phyloP scores from a whole-genome alignment of 2,113 vertebrate genomes.

The Fregata magnificens region DNA sequence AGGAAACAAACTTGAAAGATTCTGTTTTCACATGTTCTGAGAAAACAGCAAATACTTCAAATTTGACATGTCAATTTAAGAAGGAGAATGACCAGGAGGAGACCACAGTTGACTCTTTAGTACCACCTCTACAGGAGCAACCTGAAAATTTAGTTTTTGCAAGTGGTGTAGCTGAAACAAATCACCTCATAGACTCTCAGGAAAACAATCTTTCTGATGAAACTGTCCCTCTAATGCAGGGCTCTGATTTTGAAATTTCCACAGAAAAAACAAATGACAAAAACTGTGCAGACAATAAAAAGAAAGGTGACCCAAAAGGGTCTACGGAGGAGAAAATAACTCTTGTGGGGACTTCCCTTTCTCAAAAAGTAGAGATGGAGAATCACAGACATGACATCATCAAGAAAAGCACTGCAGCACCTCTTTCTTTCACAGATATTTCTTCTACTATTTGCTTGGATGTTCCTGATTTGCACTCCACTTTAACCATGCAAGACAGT shows the following conservation, averaged over 20 bases:
- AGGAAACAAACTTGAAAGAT: slow-evolving; percentile 35
- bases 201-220: slow-evolving; percentile 10
- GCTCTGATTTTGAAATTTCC: background rate
- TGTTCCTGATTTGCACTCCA: slow-evolving; percentile 58
- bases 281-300: background rate
- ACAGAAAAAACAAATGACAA: background rate
- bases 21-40: background rate
- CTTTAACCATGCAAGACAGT: slow-evolving; percentile 78
- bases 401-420: background rate
- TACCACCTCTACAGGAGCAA: slow-evolving; percentile 8
- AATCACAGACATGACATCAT: background rate
- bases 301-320: background rate
- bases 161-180: background rate
- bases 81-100: background rate
- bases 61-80: background rate
- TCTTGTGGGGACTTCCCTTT: background rate
- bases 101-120: background rate
- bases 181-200: background rate
- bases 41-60: slow-evolving; percentile 34
- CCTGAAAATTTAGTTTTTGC: background rate
- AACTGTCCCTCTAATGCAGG: background rate
- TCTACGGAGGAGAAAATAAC: background rate
- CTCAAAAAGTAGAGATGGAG: background rate
- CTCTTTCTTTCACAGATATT: slow-evolving; percentile 41
- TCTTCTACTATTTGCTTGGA: background rate